These are phyloP conservation scores for Cardiocondyla obscurior DNA, from an alignment of 1,140 invertebrate genomes.

Conservation along the genomic window DNA sequence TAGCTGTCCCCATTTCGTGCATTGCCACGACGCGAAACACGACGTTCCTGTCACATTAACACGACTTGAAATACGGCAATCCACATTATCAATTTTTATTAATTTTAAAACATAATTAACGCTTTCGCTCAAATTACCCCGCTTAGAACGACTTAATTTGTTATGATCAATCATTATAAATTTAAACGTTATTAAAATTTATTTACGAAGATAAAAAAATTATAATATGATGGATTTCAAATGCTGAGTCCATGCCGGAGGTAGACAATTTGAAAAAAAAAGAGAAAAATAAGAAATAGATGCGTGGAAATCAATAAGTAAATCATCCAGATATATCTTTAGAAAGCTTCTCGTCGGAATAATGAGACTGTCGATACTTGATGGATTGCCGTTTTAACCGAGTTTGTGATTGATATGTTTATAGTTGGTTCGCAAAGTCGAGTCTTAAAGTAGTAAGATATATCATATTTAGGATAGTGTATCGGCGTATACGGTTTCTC, in stretches of 20 bases:
- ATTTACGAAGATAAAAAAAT: background rate
- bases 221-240: background rate
- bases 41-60: conserved; percentile 17
- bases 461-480: conserved; percentile 35
- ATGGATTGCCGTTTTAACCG: conserved; percentile 20
- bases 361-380: conserved; percentile 37
- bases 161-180: too few species aligned
- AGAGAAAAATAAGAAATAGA: too few species aligned
- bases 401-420: conserved; percentile 41
- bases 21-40: conserved; percentile 45
- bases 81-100: too few species aligned
- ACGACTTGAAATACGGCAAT: background rate
- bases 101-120: too few species aligned
- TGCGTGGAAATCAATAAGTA: background rate
- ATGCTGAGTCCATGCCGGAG: too few species aligned
- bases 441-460: background rate
- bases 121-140: too few species aligned
- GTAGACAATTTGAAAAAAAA: background rate
- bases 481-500: conserved; percentile 10
- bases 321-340: conserved; percentile 25
- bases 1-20: conserved; percentile 60
- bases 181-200: too few species aligned
- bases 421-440: conserved; percentile 25
- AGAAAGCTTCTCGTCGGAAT: background rate
- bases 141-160: too few species aligned